phyloP scores from a whole-genome alignment of 2,888 invertebrate species.

The Synergus laeviventris region DNA sequence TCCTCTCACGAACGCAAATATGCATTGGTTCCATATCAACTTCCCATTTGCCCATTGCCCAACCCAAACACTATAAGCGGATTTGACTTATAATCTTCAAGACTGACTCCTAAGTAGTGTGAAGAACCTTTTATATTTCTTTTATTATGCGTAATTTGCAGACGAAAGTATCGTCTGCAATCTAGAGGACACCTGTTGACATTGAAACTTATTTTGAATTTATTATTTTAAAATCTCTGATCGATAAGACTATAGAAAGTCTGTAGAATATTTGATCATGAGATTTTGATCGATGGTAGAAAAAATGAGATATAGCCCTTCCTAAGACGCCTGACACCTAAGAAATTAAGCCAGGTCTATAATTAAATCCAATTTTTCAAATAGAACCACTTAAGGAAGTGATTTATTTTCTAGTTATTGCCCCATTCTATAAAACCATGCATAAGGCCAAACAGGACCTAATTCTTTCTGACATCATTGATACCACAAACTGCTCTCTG shows the following conservation, averaged over 20 bases:
- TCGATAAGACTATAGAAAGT: neutral
- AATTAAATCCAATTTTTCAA: neutral
- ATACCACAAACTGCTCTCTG: neutral
- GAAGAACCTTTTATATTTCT: neutral
- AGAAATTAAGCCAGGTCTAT: neutral
- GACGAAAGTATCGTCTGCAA: neutral
- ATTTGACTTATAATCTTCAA: conserved; percentile 23
- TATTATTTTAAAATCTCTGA: neutral
- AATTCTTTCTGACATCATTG: neutral
- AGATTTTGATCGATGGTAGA: neutral
- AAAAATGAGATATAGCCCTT: neutral
- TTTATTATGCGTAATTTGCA: neutral
- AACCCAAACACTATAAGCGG: neutral
- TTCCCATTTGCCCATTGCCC: neutral
- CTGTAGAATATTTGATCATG: neutral
- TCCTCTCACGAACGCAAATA: conserved; percentile 7
- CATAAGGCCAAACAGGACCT: too few species aligned
- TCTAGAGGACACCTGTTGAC: neutral
- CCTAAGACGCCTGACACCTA: neutral
- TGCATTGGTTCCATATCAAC: neutral
- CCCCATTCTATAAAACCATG: neutral
- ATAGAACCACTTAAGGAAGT: neutral
- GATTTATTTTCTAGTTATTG: neutral
- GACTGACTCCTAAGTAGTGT: neutral
- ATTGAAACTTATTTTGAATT: conserved; percentile 11